Evolutionary conservation across 2,797 vertebrate species (phyloP).

Genomic region (Botia kubotai): DNA sequence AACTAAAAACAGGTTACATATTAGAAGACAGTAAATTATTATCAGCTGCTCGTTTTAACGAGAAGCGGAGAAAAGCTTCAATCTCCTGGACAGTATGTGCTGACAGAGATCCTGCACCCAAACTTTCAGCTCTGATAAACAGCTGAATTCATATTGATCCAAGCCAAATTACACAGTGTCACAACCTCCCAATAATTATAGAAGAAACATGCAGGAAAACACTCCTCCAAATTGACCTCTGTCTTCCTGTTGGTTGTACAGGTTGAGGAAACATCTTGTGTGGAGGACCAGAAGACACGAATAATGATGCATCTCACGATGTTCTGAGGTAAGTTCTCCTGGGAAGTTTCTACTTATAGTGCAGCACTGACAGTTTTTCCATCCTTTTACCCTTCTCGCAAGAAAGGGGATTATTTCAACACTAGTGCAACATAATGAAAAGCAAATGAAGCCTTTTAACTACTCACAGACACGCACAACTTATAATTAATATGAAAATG

Average conservation of each 20-base stretch:
- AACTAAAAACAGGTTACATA: too few species aligned
- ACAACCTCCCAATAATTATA: slow-evolving; percentile 44
- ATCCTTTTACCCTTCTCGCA: too few species aligned
- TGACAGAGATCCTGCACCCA: slow-evolving; percentile 22
- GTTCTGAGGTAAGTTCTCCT: slow-evolving; percentile 60
- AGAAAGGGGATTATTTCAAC: too few species aligned
- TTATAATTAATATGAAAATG: too few species aligned
- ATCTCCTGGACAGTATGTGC: slow-evolving; percentile 1
- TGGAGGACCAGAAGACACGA: slow-evolving; percentile 31
- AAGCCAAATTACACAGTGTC: neutral
- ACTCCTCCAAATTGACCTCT: slow-evolving; percentile 44
- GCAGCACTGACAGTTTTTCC: too few species aligned
- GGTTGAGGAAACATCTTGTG: slow-evolving; percentile 11
- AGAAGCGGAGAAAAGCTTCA: neutral
- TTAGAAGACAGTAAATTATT: slow-evolving; percentile 2
- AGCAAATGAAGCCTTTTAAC: too few species aligned
- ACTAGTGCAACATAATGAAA: too few species aligned
- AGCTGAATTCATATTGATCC: slow-evolving; percentile 43
- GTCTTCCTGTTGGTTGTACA: slow-evolving; percentile 20
- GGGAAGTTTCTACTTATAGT: neutral
- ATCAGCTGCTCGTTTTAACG: slow-evolving; percentile 24
- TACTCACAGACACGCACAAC: too few species aligned
- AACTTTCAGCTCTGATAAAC: slow-evolving; percentile 26
- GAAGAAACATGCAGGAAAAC: slow-evolving; percentile 28
- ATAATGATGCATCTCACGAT: slow-evolving; percentile 75